Base-by-base conservation (phyloP, 2,113 vertebrate species). In the Cathartes aura region DNA sequence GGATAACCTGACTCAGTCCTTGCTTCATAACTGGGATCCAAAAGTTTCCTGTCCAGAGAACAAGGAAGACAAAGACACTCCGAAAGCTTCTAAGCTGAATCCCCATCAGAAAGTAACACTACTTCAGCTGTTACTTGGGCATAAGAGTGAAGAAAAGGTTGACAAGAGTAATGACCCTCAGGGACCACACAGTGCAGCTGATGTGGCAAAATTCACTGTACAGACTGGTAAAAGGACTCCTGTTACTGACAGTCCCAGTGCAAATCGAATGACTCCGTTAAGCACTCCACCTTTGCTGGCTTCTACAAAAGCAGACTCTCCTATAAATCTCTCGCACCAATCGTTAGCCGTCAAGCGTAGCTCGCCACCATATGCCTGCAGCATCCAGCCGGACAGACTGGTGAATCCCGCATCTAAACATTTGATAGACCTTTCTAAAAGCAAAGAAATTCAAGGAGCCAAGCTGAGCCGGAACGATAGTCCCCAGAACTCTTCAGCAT, bases 101-200 rank as follows among this genome's bases (percentile, higher is more conserved):
- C 98, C 99, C 40, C 99, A 99, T 95, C 99, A 99, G 78, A 99
- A 99, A 92, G 99, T 99, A 88, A 99, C 99, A 1, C 98, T 99
- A 11, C 99, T 99, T 98, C 99, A 99, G 67, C 97, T 99, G 92
- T 98, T 99, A 52, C 98, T 99, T 59, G 99, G 99, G 63, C 99
- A 99, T 97, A 99, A 99, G 96, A 99, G 98, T 96, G 99, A 99
- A 71, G 99, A 99, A 38, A 99, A 97, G 83, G 79, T 86, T 79
- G 99, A 99, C 94, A 99, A 98, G 98, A 98, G 82, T 45, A 82
- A 45, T 58, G 98, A 98, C 82, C 97, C 98, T 97, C 98, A 98
- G 93, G 98, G 99, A 96, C 96, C 98, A 73, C 98, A 98, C 87
- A 97, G 98, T 84, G 94, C 98, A 82, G 90, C 98, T 92, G 98